Base-by-base conservation (phyloP, 1,140 invertebrate genomes). In the Drosophila kepulauana region DNA sequence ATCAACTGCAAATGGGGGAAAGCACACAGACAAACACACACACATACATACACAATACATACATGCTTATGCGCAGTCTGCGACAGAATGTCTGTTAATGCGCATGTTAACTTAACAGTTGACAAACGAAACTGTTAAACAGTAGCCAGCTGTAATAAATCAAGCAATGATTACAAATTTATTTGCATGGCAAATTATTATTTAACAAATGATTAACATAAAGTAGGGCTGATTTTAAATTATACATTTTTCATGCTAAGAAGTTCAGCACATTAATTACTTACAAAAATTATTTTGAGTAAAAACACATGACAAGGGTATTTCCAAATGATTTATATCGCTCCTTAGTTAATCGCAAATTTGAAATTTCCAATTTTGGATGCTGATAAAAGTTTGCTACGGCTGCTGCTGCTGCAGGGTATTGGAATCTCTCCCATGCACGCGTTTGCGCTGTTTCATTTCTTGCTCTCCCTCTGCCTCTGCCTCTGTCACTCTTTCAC, bases 371-470 rank as follows among this genome's bases (percentile, higher is more conserved):
- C 28, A 16, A 7, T 10, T 13, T 30, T 48, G 43, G 43, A 45
- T 43, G 25, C 8, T 43, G 35, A 30, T 30, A 54, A 52, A 43
- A 11, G n/a, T 25, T 59, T 25, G 20, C 20, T 25, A 20, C 20
- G 2, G 20, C 3, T 13, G 33, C 8, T 43, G 8, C 10, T 28
- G 35, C 10, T 43, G 56, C 38, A 59, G 63, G 38, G 63, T 65
- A 65, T 65, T 28, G n/a, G 41, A 54, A 54, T 35, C 38, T 41
- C 13, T 65, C 63, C 8, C 46, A n/a, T 65, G 38, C 38, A 45
- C 33, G 63, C 35, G 48, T 54, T 43, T 65, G 63, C 63, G 63
- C 63, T 38, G n/a, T 25, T 28, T 28, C 30, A 20, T 1, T 52
- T 63, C 33, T 16, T 20, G 46, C 59, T 49, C 59, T 62, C 59